Evolutionary conservation across 1,140 invertebrate species (phyloP), one percentile per base, ranked within the genome.

Genomic region (Heterodera carotae): DNA sequence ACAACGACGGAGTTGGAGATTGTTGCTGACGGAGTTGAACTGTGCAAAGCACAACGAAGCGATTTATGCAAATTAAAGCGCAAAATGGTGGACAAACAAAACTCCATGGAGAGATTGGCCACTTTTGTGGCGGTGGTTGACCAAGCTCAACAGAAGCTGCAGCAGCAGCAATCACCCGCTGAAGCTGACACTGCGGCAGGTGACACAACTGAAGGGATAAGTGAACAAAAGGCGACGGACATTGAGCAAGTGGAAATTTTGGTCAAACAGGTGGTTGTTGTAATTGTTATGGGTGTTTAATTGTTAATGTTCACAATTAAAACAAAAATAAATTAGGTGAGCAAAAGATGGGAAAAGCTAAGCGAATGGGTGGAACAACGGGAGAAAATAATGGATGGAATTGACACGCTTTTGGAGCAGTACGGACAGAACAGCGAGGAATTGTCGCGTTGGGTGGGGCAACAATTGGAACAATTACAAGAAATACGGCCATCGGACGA

Each of bases 321-420:
- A 39, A 31, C 6, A 53, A 53, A 33, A 56, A 56, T 39, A 48
- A 29, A 39, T 27, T 8, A 76, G 60, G 70, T 79, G 69, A 39
- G 22, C 39, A 74, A 74, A 43, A 83, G 84, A 62, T 85, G 79
- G 84, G 77, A 62, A 29, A 67, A 66, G n/a, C 76, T 86, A 48
- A 84, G 82, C 62, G 82, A 84, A 59, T 86, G 86, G 84, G 75
- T 82, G 25, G 84, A 87, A 53, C 75, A 56, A 33, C 75, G 84
- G 60, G 79, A 75, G 2, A 73, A 83, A 27, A 48, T 77, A 25
- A 70, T 86, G n/a, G 84, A 86, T 62, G 86, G 84, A 15, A 64
- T 86, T 27, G 76, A 69, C 15, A 80, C 87, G 31, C 67, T 87
- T 27, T 62, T 84, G 7, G 77, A 83, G 64, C 29, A 81, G 33